Evolutionary conservation across 1,140 invertebrate genomes (phyloP), one percentile per base, ranked within the genome.

Genomic region (Dufourea novaeangliae): DNA sequence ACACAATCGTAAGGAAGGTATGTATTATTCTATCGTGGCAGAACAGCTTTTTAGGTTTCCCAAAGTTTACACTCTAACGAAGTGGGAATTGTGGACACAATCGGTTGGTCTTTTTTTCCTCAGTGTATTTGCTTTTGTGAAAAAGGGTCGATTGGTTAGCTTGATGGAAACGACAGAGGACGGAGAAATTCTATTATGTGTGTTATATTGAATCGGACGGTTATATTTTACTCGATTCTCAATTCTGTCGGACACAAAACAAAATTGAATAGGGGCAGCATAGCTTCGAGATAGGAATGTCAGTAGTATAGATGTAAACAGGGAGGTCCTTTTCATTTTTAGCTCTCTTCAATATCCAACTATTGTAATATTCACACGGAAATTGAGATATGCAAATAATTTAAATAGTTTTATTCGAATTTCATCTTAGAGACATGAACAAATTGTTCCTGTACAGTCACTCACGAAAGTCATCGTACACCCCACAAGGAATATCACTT

Each of bases 221-320:
- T 63, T 63, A n/a, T 64, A 63, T 73, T 39, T 63, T n/a, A 73
- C 64, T 64, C 20, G 41, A 29, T 50, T n/a, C 29, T 50, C 57
- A 46, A 39, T 73, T 54, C 10, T 8, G 22, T n/a, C 5, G 50
- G 66, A 54, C 37, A 54, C 27, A 52, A 39, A 22, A 46, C 4
- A 46, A 20, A 46, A 46, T 20, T 5, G 17, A 20, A 46, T 20
- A 12, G n/a, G n/a, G 1, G 39, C 11, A 46, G 29, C 6, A 12
- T 8, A 39, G 20, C 6, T 17, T 11, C 20, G 0, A 8, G 6
- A 34, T 12, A 44, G 14, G 0, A 34, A 34, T 32, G 46, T 50
- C 29, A 22, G 54, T 14, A 10, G 1, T 7, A 12, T 1, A 22
- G 5, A n/a, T 8, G 25, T 1, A 0, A 34, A 34, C 29, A n/a